Percentiles rank a stretch among this genome's conserved stretches.
phyloP scores from a whole-genome alignment of 2,797 vertebrate species.

The Notamacropus eugenii region DNA sequence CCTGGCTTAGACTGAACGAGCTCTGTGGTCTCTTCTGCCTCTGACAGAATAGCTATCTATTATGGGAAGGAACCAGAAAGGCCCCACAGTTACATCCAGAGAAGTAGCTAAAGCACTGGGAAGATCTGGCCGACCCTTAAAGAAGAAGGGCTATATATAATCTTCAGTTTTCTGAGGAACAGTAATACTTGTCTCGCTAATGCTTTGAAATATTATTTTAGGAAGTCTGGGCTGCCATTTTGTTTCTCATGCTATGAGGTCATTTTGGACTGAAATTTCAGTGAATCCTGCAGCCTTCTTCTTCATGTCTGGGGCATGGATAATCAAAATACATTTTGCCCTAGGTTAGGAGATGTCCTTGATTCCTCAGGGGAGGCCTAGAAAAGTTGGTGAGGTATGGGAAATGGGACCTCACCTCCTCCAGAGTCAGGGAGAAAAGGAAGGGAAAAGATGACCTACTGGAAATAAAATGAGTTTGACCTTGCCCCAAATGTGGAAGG shows the following conservation, averaged over 20 bases:
- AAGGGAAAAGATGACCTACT: neutral
- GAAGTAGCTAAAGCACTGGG: neutral
- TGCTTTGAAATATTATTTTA: constrained; percentile 14
- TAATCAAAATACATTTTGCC: neutral
- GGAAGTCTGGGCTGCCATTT: neutral
- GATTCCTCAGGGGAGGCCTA: neutral
- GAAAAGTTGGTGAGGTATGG: neutral
- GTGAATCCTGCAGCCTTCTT: constrained; percentile 3
- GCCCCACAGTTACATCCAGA: neutral
- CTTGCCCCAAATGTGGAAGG: neutral
- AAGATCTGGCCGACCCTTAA: neutral
- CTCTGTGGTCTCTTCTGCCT: too few species aligned
- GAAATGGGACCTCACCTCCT: neutral
- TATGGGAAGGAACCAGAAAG: neutral
- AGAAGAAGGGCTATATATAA: neutral
- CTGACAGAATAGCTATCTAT: neutral
- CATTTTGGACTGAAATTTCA: constrained; percentile 14
- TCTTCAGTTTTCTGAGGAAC: neutral
- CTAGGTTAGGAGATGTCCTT: neutral
- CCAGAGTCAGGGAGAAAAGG: neutral
- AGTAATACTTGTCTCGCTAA: fast-evolving
- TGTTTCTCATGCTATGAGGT: neutral
- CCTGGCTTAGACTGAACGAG: too few species aligned
- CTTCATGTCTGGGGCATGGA: neutral
- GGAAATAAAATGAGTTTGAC: neutral